These are phyloP conservation scores for Chymomyza fuscimana DNA, from an alignment of 2,888 invertebrate genomes.

Conservation along the genomic window DNA sequence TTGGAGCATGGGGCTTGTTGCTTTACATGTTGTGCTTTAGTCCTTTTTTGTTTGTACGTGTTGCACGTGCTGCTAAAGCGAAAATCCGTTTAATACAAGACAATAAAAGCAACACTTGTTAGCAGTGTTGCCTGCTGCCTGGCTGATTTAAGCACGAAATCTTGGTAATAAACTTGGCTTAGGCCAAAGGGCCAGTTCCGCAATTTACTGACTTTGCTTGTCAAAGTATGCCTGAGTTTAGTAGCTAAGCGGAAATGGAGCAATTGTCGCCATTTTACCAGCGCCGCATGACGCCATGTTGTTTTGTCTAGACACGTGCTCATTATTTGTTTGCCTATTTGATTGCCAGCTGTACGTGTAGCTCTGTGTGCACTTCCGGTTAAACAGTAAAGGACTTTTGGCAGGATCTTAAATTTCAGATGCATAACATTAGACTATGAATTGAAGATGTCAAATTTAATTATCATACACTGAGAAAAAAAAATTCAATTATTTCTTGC, in stretches of 20 bases:
- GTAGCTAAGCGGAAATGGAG: background rate
- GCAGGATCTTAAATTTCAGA: background rate
- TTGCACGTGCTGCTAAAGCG: slow-evolving; percentile 54
- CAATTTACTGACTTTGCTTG: background rate
- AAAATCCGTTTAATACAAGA: slow-evolving; percentile 55
- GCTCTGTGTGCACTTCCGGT: background rate
- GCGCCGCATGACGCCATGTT: background rate
- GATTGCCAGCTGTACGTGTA: background rate
- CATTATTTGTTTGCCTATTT: background rate
- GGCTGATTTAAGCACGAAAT: background rate
- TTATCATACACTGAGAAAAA: too few relatives aligned
- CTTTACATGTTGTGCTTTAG: background rate
- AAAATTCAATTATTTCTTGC: too few relatives aligned
- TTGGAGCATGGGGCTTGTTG: slow-evolving; percentile 1
- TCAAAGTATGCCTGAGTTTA: background rate
- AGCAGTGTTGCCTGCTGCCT: slow-evolving; percentile 37
- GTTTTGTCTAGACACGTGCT: background rate
- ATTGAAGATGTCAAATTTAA: too few relatives aligned
- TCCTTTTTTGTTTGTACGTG: slow-evolving; percentile 14
- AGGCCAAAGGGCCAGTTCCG: background rate
- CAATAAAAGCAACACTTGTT: slow-evolving; percentile 72
- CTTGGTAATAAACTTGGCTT: background rate
- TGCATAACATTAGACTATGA: too few relatives aligned
- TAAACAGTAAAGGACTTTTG: background rate
- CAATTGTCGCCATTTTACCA: background rate